Percentiles rank a stretch among this genome's conserved stretches.
Conservation (phyloP, 2,888 invertebrate genomes). For the Siphlonurus alternatus region DNA sequence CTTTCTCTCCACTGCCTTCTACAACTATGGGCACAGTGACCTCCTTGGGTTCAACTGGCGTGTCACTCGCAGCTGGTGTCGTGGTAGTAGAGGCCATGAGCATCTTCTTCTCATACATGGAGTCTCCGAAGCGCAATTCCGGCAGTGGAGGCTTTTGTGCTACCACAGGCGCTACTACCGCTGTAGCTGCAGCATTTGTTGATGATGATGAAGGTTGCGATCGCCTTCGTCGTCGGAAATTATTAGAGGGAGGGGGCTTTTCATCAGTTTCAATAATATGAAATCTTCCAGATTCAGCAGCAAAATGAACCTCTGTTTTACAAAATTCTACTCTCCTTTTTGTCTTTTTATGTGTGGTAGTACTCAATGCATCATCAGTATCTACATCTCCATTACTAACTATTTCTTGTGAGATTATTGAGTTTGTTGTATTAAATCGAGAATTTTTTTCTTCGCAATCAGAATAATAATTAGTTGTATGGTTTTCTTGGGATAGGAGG, state of each 20-base stretch:
- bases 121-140: slow-evolving; percentile 49
- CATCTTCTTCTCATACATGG: slow-evolving; percentile 28
- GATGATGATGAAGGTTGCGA: slow-evolving; percentile 27
- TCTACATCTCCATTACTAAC: background rate
- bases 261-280: slow-evolving; percentile 78
- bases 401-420: background rate
- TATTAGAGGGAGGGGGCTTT: slow-evolving; percentile 69
- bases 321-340: slow-evolving; percentile 69
- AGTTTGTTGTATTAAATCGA: background rate
- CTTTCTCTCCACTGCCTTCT: slow-evolving; percentile 12
- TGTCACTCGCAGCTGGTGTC: slow-evolving; percentile 7
- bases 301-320: slow-evolving; percentile 77
- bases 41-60: slow-evolving; percentile 12
- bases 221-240: slow-evolving; percentile 51
- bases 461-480: background rate
- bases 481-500: background rate
- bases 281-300: slow-evolving; percentile 67
- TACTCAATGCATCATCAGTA: background rate
- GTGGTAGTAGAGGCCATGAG: slow-evolving; percentile 19
- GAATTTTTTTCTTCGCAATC: background rate
- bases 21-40: background rate
- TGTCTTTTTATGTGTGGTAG: slow-evolving; percentile 22
- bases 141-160: slow-evolving; percentile 30
- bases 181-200: slow-evolving; percentile 11
- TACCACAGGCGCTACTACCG: slow-evolving; percentile 27